phyloP scores from a whole-genome alignment of 2,797 vertebrate species.

The Bufotes viridis region DNA sequence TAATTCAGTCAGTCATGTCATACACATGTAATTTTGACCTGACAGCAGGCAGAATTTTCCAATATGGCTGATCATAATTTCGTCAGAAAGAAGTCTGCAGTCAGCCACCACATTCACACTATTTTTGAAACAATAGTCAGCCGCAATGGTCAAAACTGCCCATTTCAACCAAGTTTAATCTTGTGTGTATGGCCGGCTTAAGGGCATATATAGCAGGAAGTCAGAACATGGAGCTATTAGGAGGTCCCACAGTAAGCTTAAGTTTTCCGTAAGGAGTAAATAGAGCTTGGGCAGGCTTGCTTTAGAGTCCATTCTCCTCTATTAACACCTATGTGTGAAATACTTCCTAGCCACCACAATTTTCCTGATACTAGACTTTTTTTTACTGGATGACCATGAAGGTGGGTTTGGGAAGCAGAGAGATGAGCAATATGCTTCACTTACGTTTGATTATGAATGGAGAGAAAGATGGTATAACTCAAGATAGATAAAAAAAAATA shows the following conservation, averaged over 20 bases:
- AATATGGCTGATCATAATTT: too few species aligned
- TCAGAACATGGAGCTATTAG: not conserved
- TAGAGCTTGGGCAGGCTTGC: not conserved
- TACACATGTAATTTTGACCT: too few species aligned
- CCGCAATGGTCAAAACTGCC: too few species aligned
- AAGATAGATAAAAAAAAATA: not conserved
- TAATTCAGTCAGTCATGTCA: too few species aligned
- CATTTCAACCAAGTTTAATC: too few species aligned
- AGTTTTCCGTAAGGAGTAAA: not conserved
- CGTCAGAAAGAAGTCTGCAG: too few species aligned
- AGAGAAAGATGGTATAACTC: not conserved
- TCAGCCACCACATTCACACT: too few species aligned
- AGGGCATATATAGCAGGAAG: not conserved
- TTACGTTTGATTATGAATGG: not conserved
- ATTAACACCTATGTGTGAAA: not conserved
- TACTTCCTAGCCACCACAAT: not conserved
- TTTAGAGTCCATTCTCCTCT: too few species aligned
- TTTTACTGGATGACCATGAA: not conserved
- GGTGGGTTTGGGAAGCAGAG: not conserved
- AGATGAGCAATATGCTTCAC: not conserved
- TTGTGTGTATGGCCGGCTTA: not conserved
- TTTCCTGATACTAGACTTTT: not conserved
- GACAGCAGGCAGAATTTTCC: too few species aligned
- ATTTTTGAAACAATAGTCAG: too few species aligned
- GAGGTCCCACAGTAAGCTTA: not conserved